A percentile compares a stretch with the other conserved stretches of the same genome.
Evolutionary conservation across 2,113 vertebrate genomes (phyloP).

Genomic region (Cyanoramphus novaezelandiae): DNA sequence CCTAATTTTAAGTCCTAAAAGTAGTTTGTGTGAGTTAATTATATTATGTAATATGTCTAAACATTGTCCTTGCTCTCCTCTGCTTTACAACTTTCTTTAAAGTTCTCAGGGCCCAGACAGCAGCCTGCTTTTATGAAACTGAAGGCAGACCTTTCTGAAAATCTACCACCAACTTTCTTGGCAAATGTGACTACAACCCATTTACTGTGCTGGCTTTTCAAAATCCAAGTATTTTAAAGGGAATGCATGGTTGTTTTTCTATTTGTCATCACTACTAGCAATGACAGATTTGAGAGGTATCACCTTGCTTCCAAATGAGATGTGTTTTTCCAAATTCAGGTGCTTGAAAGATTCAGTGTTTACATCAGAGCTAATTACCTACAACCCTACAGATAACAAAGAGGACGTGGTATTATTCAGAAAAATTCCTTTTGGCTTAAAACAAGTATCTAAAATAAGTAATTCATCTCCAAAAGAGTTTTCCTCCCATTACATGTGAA

Average conservation of each 20-base stretch:
- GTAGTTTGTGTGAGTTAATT: not conserved
- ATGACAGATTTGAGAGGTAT: not conserved
- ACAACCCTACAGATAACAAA: not conserved
- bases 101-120: not conserved
- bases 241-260: not conserved
- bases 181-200: not conserved
- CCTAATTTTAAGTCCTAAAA: not conserved
- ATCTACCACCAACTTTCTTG: not conserved
- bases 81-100: not conserved
- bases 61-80: not conserved
- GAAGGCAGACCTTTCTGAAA: not conserved
- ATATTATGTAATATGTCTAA: not conserved
- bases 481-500: not conserved
- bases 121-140: not conserved
- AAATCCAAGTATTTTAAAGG: not conserved
- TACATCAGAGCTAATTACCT: not conserved
- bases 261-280: not conserved
- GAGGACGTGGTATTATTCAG: not conserved
- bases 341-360: not conserved
- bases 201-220: not conserved
- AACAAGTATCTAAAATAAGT: not conserved
- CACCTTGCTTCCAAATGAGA: not conserved
- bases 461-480: not conserved
- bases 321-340: not conserved
- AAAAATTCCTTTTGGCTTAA: not conserved